These are phyloP conservation scores for Tadarida brasiliensis DNA, from an alignment of 2,797 vertebrate genomes.

Conservation along the genomic window DNA sequence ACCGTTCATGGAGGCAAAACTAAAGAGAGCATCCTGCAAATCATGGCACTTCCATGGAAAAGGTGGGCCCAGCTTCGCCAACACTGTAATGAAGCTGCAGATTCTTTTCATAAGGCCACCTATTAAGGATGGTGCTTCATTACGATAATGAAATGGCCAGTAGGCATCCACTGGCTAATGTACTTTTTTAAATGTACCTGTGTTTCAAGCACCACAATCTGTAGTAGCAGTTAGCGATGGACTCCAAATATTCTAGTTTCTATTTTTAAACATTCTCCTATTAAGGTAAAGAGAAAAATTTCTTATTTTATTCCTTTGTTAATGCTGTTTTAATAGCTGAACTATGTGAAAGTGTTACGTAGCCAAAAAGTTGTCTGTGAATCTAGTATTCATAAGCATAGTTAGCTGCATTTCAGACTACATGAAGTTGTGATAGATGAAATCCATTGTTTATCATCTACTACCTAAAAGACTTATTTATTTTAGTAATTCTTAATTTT, in stretches of 20 bases:
- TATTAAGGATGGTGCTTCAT: background rate
- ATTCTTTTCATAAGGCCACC: background rate
- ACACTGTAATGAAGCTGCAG: background rate
- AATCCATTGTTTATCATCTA: conserved; percentile 64
- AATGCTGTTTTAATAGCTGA: conserved; percentile 76
- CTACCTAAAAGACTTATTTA: conserved; percentile 28
- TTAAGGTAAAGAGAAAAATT: conserved; percentile 66
- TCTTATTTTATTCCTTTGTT: conserved; percentile 72
- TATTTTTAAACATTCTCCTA: conserved; percentile 55
- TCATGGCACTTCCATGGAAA: background rate
- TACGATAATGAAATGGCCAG: background rate
- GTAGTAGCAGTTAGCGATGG: background rate
- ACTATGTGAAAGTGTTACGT: conserved; percentile 71
- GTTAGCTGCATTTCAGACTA: conserved; percentile 70
- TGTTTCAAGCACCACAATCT: background rate
- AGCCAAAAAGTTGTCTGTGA: conserved; percentile 77
- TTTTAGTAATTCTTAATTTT: conserved; percentile 34
- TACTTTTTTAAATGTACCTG: background rate
- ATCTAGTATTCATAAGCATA: conserved; percentile 79
- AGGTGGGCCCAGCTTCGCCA: background rate
- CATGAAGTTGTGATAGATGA: conserved; percentile 64
- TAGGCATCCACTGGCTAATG: background rate
- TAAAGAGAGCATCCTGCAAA: background rate
- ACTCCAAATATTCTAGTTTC: conserved; percentile 66
- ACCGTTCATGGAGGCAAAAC: background rate